Evolutionary conservation across 1,140 invertebrate genomes (phyloP), one percentile per base, ranked within the genome.

Genomic region (Lasaia peninsularis): DNA sequence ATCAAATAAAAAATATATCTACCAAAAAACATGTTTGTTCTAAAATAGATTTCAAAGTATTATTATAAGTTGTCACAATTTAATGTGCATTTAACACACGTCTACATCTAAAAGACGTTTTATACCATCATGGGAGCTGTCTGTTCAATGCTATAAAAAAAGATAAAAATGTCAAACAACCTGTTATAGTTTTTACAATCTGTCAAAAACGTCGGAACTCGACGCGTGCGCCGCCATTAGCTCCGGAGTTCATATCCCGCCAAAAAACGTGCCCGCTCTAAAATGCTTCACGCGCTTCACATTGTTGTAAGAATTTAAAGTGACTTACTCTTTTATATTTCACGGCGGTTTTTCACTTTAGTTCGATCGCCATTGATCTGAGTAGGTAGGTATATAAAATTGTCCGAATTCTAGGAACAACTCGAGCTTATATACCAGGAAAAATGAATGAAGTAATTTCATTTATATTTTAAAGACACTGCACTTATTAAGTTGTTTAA

Each of bases 181-280:
- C 74, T 78, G 78, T 70, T 79, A 12, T 49, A 11, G 32, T 61
- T 61, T 2, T 52, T 32, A 52, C 31, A 14, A 52, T 57, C 48
- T 54, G 62, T 62, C 65, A 69, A 70, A 66, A 69, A 57, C 60
- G 68, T 73, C 75, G 72, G 69, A 69, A 67, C 32, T 56, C 51
- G 63, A 78, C 83, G 80, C 83, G 83, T 86, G 82, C 81, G 72
- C 73, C 51, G 56, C 65, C 81, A 85, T 86, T 83, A 80, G 81
- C 70, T 67, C 57, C 78, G 73, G 71, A 59, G 54, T 62, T 67
- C 65, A 37, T 51, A 54, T 52, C 74, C 72, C 74, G 75, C 74
- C 78, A 75, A 81, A 83, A 82, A 86, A 87, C 76, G 66, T 69
- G 67, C 66, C 64, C 76, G 68, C 61, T 63, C 61, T 49, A 63